These are phyloP conservation scores for Apamea sordens DNA, from an alignment of 2,888 invertebrate species.

Conservation along the genomic window DNA sequence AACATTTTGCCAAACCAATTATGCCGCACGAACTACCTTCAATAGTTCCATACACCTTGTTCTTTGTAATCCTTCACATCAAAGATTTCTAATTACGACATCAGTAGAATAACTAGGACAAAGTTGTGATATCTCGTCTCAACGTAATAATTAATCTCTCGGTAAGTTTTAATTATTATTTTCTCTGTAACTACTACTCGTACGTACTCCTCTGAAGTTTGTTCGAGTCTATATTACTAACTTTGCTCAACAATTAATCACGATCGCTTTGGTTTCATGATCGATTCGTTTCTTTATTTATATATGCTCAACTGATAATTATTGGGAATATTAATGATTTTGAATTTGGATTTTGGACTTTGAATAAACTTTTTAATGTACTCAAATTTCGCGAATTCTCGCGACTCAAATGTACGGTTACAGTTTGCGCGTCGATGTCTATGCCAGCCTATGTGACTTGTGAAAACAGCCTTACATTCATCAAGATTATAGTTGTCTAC, in stretches of 20 bases:
- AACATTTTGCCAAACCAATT: background rate
- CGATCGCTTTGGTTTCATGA: constrained; percentile 21
- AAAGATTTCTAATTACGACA: constrained; percentile 50
- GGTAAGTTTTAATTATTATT: constrained; percentile 63
- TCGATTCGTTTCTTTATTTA: constrained; percentile 14
- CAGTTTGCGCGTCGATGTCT: background rate
- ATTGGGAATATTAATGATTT: too few relatives aligned
- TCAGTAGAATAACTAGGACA: constrained; percentile 24
- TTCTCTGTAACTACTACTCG: constrained; percentile 39
- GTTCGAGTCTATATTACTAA: constrained; percentile 26
- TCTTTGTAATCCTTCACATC: constrained; percentile 19
- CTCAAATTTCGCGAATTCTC: too few relatives aligned
- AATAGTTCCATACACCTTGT: background rate
- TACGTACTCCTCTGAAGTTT: constrained; percentile 36
- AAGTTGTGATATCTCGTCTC: constrained; percentile 49
- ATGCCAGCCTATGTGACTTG: background rate
- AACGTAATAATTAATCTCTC: constrained; percentile 54
- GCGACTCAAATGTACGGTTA: too few relatives aligned
- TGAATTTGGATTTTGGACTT: too few relatives aligned
- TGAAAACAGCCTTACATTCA: background rate
- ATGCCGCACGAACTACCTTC: background rate
- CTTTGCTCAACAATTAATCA: constrained; percentile 55
- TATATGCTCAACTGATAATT: too few relatives aligned
- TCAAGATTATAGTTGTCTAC: background rate
- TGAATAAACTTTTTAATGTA: too few relatives aligned